phyloP scores from a whole-genome alignment of 2,888 invertebrate species.

The Nyleta sp. region DNA sequence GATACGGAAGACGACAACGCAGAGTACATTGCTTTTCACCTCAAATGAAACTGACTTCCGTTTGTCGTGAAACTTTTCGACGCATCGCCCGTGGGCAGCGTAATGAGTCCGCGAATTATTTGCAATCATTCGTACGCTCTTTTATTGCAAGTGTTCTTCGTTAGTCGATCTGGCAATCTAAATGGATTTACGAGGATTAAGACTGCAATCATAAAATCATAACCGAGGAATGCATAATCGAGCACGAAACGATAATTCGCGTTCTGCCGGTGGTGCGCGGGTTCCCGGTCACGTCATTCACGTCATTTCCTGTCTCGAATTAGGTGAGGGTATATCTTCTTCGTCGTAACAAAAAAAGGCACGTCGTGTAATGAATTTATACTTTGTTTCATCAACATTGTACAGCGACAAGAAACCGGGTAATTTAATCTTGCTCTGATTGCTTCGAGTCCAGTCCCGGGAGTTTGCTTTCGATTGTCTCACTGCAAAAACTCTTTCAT shows the following conservation, averaged over 20 bases:
- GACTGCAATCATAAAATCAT: constrained; percentile 71
- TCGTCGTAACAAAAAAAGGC: constrained; percentile 53
- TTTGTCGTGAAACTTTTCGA: constrained; percentile 26
- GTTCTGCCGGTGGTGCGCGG: constrained; percentile 56
- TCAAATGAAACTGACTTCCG: constrained; percentile 24
- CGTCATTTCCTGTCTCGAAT: constrained; percentile 70
- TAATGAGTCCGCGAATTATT: constrained; percentile 40
- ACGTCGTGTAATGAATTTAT: constrained; percentile 56
- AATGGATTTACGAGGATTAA: constrained; percentile 68
- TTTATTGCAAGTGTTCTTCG: constrained; percentile 62
- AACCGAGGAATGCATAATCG: constrained; percentile 69
- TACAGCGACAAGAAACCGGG: constrained; percentile 49
- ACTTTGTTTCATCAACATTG: constrained; percentile 62
- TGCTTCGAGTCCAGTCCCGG: constrained; percentile 15
- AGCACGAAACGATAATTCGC: constrained; percentile 68
- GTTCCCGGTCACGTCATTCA: constrained; percentile 64
- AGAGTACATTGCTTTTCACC: not conserved
- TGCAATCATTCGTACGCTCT: constrained; percentile 45
- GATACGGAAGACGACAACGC: not conserved
- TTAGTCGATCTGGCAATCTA: constrained; percentile 66
- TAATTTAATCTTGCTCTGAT: constrained; percentile 52
- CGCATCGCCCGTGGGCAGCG: not conserved
- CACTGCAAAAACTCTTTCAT: too few species aligned
- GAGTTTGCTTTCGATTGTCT: constrained; percentile 31
- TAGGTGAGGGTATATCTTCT: constrained; percentile 61